These are phyloP conservation scores for Solea solea DNA, from an alignment of 2,113 vertebrate species.

Conservation along the genomic window DNA sequence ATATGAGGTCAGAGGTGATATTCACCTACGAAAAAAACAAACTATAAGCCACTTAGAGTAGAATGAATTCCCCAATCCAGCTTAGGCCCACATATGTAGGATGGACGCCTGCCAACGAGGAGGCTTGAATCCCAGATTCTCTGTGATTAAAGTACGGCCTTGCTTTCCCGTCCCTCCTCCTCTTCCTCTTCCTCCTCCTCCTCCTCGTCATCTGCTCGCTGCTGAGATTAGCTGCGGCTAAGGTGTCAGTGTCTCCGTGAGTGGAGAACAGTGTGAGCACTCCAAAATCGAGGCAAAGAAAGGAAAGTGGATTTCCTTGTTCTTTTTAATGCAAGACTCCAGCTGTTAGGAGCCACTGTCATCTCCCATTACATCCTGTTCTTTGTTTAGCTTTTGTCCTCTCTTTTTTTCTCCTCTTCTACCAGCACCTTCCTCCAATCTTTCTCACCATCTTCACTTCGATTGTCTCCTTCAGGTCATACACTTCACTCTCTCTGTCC, in stretches of 20 bases:
- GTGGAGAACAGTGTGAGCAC: conserved; percentile 52
- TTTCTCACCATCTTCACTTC: background rate
- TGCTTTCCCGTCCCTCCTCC: too few species aligned
- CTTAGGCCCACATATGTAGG: conserved; percentile 18
- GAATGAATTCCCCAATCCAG: background rate
- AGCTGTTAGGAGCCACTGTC: conserved; percentile 64
- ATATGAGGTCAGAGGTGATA: background rate
- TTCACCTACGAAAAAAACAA: too few species aligned
- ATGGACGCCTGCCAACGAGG: background rate
- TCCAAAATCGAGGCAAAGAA: conserved; percentile 48
- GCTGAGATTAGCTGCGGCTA: conserved; percentile 42
- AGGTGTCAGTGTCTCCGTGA: conserved; percentile 34
- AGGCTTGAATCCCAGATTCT: conserved; percentile 30
- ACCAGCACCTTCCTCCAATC: background rate
- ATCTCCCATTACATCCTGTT: conserved; percentile 45
- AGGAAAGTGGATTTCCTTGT: conserved; percentile 67
- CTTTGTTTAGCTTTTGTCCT: conserved; percentile 35
- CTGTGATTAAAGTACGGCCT: conserved; percentile 26
- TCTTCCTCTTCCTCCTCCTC: too few species aligned
- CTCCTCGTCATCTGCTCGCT: conserved; percentile 12
- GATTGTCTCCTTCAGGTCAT: background rate
- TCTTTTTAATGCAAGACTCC: conserved; percentile 52
- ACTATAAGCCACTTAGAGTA: too few species aligned
- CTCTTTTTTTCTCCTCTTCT: background rate
- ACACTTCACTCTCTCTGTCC: conserved; percentile 11